Base-by-base conservation (phyloP, 2,888 invertebrate species). In the Maniola hyperantus region DNA sequence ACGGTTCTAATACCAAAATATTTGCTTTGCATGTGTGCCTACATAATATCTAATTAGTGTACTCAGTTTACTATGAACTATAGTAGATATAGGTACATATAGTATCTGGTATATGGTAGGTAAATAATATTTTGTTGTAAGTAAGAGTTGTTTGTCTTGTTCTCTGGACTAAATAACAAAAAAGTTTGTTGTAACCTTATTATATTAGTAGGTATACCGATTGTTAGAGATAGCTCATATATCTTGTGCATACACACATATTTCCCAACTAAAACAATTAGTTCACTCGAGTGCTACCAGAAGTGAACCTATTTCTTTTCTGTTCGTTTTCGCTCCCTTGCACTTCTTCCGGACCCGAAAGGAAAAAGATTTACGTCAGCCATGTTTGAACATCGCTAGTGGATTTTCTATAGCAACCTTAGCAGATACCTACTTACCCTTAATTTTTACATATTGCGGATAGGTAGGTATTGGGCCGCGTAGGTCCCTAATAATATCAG, bases 251-350 rank as follows among this genome's bases (percentile, higher is more conserved):
- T 53, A 46, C n/a, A 54, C 63, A 64, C 65, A 64, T 62, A 60
- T 73, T 67, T 64, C 50, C 53, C 51, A 72, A 71, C 65, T 80
- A 81, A 83, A 88, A 87, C 84, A 88, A 87, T 88, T 88, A 87
- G 81, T 81, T 83, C 80, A 77, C 79, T 78, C 77, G 78, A 83
- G 79, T 83, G 82, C 78, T 79, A 80, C 80, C 63, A 81, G 80
- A 82, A 84, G 77, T 78, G 76, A 76, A 75, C 74, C 78, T 78
- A 79, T 81, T 83, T 81, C 81, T 84, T 83, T 87, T 85, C 82
- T 81, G 84, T 84, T 84, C 86, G 85, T 87, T 88, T 87, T 88
- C 85, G 83, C 84, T 83, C 80, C 79, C 84, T 83, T 85, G 85
- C 84, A 85, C 85, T 86, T 88, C 83, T 78, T 76, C 82, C 83